Base-by-base conservation (phyloP, 2,113 vertebrate genomes). In the Trichechus manatus region DNA sequence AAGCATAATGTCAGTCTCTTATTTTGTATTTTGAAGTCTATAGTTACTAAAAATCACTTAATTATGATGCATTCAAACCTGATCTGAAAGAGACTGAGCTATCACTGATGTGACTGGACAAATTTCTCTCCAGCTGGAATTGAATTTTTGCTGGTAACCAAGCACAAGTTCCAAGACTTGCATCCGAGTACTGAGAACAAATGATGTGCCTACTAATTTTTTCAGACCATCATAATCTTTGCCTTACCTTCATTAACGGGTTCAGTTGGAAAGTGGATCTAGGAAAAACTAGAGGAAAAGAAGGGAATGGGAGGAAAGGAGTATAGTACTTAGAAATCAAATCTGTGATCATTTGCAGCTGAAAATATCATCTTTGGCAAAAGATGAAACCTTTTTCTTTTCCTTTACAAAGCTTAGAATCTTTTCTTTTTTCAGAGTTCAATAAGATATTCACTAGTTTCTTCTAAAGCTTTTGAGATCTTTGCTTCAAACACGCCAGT, bases 401-500 rank as follows among this genome's bases (percentile, higher is more conserved):
- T 89, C 6, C 36, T 88, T 91, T 95, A 64, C 75, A 83, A 95
- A 87, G 36, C 5, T 95, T 78, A 63, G 33, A 89, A 27, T 96
- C 11, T 47, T 93, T 82, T 3, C 17, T 94, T 50, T 86, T 96
- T 88, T 61, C 20, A 75, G 42, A 85, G 15, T 85, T 95, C 66
- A 92, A 6, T 89, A 92, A 94, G 64, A 91, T 78, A 88, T 42
- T 5, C 6, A 82, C 33, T 20, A 78, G 14, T 93, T 96, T 85
- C 36, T 96, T 94, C n/a, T 84, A 89, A 84, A 64, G 59, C 1
- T 94, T 95, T 92, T 87, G 39, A 95, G 50, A 95, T 82, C n/a
- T 82, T 91, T 92, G 20, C 42, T 44, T 96, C 80, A 95, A 85
- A 93, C 27, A 81, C 1, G 83, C 0, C 17, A 91, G 53, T 78